Percentiles rank a stretch among this genome's conserved stretches.
Conservation (phyloP, 2,797 vertebrate genomes). For the Melanotaenia boesemani region DNA sequence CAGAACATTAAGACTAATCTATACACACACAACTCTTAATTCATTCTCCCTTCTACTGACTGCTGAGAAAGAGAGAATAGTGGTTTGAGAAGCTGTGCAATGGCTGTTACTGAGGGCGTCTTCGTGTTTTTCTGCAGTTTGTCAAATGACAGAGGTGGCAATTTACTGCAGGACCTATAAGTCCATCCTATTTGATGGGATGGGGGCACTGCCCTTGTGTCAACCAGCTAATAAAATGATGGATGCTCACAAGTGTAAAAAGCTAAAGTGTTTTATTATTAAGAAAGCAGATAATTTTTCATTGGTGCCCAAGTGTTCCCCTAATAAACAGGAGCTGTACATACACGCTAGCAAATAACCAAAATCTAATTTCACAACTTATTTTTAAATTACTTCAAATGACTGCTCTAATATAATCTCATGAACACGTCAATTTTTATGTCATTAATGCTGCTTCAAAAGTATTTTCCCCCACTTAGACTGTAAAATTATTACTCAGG, state of each 20-base stretch:
- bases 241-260: constrained; percentile 49
- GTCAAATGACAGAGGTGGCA: constrained; percentile 48
- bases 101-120: constrained; percentile 14
- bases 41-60: constrained; percentile 20
- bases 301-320: constrained; percentile 38
- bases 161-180: constrained; percentile 60
- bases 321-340: constrained; percentile 61
- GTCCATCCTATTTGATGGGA: constrained; percentile 38
- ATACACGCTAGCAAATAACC: constrained; percentile 36
- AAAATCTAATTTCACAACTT: constrained; percentile 32
- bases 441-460: constrained; percentile 17
- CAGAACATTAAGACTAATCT: constrained; percentile 53
- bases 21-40: constrained; percentile 16
- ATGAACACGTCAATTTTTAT: constrained; percentile 11
- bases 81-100: neutral
- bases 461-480: constrained; percentile 5
- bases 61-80: constrained; percentile 8
- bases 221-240: constrained; percentile 62
- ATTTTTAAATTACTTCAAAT: constrained; percentile 49
- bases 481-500: constrained; percentile 25
- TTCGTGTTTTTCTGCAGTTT: constrained; percentile 46
- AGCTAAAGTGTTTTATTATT: constrained; percentile 79
- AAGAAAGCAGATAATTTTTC: constrained; percentile 73
- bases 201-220: constrained; percentile 43
- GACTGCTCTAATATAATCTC: constrained; percentile 20